Base-by-base conservation (phyloP, 2,888 invertebrate genomes). In the Erebia palarica region DNA sequence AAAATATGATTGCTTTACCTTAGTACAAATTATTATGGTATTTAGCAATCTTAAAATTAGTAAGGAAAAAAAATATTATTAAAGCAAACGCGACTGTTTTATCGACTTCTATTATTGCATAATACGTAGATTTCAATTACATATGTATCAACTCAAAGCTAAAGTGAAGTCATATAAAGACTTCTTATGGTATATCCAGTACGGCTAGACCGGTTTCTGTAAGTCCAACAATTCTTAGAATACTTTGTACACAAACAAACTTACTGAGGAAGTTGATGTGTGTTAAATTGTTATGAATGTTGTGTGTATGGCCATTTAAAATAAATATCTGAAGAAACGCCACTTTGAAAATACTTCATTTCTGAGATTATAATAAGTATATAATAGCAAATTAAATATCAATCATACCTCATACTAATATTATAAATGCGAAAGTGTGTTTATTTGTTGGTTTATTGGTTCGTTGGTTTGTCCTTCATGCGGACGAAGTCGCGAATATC, bases 161-260 rank as follows among this genome's bases (percentile, higher is more conserved):
- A 14, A 49, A 59, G 16, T 51, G 59, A 49, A 16, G 58, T 49
- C 59, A 49, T 57, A 57, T 58, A 58, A 42, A 57, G 44, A 14
- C 53, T 55, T 42, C 7, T 16, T 11, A 60, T 18, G n/a, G 14
- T 66, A 42, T 58, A 21, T 65, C 44, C 55, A 55, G 61, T 57
- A 13, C 3, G 36, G 51, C n/a, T 49, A 59, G 68, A 75, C 75
- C 75, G 71, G 75, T 75, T 69, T 67, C 57, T 36, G 53, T 68
- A 60, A 68, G 68, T 69, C 44, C 49, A 67, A 70, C 63, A 65
- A 73, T 75, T 75, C 73, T 61, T 51, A 49, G 75, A 71, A 75
- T 65, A 67, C 47, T 47, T 60, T 49, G 60, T 64, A 63, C 63
- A 64, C 69, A 66, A 59, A 67, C 49, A 59, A 44, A 47, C 59